These are phyloP conservation scores for Lysiphlebus fabarum DNA, from an alignment of 1,140 invertebrate species.

Conservation along the genomic window DNA sequence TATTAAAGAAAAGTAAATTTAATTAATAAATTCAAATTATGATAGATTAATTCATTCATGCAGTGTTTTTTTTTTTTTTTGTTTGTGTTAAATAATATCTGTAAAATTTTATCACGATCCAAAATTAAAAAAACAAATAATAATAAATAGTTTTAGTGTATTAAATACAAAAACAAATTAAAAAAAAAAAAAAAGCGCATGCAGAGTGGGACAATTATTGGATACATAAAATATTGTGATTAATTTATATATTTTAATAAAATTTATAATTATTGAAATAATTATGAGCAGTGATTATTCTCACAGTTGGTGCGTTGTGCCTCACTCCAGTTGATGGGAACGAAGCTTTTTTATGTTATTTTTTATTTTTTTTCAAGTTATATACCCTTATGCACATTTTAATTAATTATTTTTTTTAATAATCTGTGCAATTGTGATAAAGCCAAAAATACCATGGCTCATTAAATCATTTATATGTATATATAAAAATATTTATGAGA, in stretches of 20 bases:
- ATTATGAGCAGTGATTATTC: conserved; percentile 39
- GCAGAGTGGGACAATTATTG: conserved; percentile 15
- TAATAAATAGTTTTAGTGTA: no score
- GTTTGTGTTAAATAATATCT: background rate
- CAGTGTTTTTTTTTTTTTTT: background rate
- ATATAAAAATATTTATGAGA: no score
- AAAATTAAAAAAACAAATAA: no score
- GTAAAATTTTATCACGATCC: no score
- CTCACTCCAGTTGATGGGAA: conserved; percentile 47
- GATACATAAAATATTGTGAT: conserved; percentile 29
- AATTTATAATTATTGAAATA: conserved; percentile 14
- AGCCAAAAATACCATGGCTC: no score
- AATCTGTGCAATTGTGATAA: no score
- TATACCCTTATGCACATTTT: background rate
- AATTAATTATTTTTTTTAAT: no score
- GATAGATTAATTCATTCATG: conserved; percentile 31
- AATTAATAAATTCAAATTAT: conserved; percentile 37
- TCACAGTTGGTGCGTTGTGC: conserved; percentile 50
- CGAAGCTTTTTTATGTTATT: conserved; percentile 51
- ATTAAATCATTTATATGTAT: no score
- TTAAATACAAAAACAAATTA: no score
- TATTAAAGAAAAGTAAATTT: conserved; percentile 28
- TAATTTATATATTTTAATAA: conserved; percentile 24
- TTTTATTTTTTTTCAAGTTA: conserved; percentile 4
- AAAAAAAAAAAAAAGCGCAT: conserved; percentile 18